phyloP scores from a whole-genome alignment of 2,797 vertebrate genomes.

The Intellagama lesueurii region DNA sequence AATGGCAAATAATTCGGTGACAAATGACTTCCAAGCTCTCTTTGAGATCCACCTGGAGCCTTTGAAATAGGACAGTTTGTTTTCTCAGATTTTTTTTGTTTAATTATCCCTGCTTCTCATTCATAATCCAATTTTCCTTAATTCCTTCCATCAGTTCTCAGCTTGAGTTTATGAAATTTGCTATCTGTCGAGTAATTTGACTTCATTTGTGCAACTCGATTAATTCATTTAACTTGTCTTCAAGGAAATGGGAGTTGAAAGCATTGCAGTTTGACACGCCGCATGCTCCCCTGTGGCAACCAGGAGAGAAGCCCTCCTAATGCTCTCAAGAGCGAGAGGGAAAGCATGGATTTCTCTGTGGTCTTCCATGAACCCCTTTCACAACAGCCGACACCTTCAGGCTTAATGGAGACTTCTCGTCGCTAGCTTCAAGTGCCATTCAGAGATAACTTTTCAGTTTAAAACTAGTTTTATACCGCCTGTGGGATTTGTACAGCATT shows the following conservation, averaged over 20 bases:
- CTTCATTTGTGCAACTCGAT: conserved; percentile 37
- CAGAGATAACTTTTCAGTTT: background rate
- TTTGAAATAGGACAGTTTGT: background rate
- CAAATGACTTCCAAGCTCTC: background rate
- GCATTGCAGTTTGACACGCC: background rate
- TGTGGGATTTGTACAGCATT: no score
- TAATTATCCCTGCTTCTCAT: background rate
- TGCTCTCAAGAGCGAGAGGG: background rate
- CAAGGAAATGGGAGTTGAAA: conserved; percentile 32
- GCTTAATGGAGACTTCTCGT: background rate
- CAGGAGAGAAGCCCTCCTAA: background rate
- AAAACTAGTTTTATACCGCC: background rate
- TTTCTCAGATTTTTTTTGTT: background rate
- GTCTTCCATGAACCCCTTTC: background rate
- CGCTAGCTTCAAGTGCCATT: background rate
- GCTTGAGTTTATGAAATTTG: conserved; percentile 41
- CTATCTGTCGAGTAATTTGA: conserved; percentile 43
- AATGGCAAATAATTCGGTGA: background rate
- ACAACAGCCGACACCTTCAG: background rate
- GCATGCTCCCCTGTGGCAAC: background rate
- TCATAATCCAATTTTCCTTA: conserved; percentile 40
- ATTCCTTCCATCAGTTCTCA: conserved; percentile 35
- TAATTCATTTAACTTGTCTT: conserved; percentile 45
- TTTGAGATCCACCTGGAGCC: background rate
- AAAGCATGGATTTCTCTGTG: no score